Base-by-base conservation (phyloP, 2,888 invertebrate species). In the Cephus pulcher region DNA sequence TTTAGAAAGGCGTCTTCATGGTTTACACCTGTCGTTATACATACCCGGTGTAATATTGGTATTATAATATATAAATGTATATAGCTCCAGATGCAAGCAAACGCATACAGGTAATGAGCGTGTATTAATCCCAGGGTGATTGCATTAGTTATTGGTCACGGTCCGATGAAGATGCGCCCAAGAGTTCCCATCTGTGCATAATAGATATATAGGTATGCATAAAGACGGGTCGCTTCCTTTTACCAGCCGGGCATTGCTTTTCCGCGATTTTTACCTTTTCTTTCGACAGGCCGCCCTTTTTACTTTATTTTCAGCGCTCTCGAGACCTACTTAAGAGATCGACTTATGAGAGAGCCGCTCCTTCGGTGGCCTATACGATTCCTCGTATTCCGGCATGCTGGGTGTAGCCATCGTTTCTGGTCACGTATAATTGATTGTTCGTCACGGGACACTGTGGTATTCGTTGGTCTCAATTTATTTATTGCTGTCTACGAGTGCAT, bases 61-160 rank as follows among this genome's bases (percentile, higher is more conserved):
- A 56, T 56, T 56, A 23, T 23, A 23, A 56, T 56, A 23, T 23
- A 56, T 1, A 23, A 1, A 2, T 40, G 6, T 40, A 40, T 1
- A 6, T 40, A 40, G 4, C 9, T 56, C 56, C 56, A 56, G 23
- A 15, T 56, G 56, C 56, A 56, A 23, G 23, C 23, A 9, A 56
- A 9, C 9, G 56, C 56, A 12, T 32, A 4, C 12, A 71, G 71
- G 71, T 23, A 34, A 71, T 12, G 71, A 32, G 71, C 71, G 12
- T 30, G 71, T 75, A 70, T 76, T 78, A 71, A 73, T 75, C 76
- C 23, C 78, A 34, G 79, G 79, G 81, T 83, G 84, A 87, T 85
- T 86, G 87, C 85, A 78, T 84, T 86, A 85, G 84, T 85, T 86
- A 88, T 87, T 82, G 88, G 86, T 87, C 81, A 86, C 84, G 86